A percentile compares a stretch with the other conserved stretches of the same genome.
These are phyloP conservation scores for Octodon degus DNA, from an alignment of 2,113 vertebrate species.

Conservation along the genomic window DNA sequence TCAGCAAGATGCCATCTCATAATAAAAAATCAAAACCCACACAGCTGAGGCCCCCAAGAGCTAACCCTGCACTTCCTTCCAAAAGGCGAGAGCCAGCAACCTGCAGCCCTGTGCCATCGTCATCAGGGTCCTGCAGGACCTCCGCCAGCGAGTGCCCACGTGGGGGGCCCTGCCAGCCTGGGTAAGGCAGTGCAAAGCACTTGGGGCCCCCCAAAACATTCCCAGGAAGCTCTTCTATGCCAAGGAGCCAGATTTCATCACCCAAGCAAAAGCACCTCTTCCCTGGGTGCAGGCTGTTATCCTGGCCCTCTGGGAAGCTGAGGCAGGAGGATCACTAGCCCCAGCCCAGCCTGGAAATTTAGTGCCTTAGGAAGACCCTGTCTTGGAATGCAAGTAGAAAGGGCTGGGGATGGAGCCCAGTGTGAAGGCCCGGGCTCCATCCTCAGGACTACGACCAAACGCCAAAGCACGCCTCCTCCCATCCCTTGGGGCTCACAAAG, in stretches of 20 bases:
- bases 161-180: conserved; percentile 90
- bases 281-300: not conserved
- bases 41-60: not conserved
- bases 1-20: not conserved
- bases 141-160: conserved; percentile 89
- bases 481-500: rapidly evolving
- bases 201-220: not conserved
- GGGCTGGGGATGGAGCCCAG: not conserved
- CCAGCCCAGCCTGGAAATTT: not conserved
- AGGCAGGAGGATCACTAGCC: not conserved
- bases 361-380: not conserved
- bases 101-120: conserved; percentile 91
- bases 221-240: rapidly evolving
- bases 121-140: conserved; percentile 89
- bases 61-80: not conserved
- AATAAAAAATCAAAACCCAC: not conserved
- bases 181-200: conserved; percentile 79
- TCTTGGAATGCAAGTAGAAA: not conserved
- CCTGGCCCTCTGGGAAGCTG: not conserved
- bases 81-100: conserved; percentile 90
- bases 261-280: not conserved
- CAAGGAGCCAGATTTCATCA: too few species aligned
- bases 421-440: not conserved
- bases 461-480: rapidly evolving
- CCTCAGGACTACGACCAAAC: not conserved